Evolutionary conservation across 2,797 vertebrate species (phyloP).

Genomic region (Lophius americanus): DNA sequence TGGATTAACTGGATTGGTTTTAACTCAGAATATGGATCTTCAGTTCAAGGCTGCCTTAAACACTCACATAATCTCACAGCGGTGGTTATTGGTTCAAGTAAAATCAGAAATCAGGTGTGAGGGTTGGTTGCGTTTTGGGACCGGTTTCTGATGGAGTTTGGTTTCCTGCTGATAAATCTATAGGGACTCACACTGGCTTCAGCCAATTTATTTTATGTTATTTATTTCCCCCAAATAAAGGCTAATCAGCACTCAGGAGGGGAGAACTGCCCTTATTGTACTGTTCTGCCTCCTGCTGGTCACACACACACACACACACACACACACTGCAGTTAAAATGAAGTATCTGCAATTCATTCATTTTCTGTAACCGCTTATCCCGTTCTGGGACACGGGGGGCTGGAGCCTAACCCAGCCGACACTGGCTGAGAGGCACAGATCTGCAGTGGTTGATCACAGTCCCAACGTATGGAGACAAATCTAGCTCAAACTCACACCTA

Average conservation of each 20-base stretch:
- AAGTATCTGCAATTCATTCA: not conserved
- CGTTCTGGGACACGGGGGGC: too few species aligned
- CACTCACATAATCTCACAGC: not conserved
- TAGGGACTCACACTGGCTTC: not conserved
- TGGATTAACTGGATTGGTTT: not conserved
- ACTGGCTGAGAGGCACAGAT: too few species aligned
- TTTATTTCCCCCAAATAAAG: not conserved
- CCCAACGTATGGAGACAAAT: too few species aligned
- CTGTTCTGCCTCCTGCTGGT: constrained; percentile 69
- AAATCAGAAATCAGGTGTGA: not conserved
- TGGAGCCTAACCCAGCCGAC: too few species aligned
- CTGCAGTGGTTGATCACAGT: too few species aligned
- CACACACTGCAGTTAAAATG: not conserved
- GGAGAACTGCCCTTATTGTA: not conserved
- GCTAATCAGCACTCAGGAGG: not conserved
- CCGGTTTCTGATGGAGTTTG: not conserved
- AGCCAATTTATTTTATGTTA: not conserved
- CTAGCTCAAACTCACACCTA: too few species aligned
- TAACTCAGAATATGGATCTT: not conserved
- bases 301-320: not conserved
- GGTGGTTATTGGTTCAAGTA: not conserved
- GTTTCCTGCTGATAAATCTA: not conserved
- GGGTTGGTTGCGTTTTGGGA: too few species aligned
- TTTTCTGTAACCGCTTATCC: too few species aligned
- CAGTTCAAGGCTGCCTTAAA: not conserved